Conservation (phyloP, 2,113 vertebrate species). For the Hyperopisus bebe region DNA sequence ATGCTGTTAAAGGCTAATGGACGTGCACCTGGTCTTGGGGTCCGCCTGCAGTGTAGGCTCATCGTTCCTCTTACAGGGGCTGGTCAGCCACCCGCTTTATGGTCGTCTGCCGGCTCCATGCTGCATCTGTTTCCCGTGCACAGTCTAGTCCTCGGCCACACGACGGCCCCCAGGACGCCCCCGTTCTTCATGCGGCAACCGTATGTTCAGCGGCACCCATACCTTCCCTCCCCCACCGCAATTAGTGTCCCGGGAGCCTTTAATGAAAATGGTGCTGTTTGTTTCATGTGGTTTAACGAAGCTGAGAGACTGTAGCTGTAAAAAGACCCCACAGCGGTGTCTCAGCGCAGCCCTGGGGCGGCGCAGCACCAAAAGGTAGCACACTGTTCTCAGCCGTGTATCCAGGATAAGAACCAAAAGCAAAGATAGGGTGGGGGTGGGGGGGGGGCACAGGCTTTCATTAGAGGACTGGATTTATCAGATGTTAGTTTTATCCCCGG, state of each 20-base stretch:
- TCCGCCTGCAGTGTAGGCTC: constrained; percentile 51
- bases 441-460: constrained; percentile 17
- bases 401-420: constrained; percentile 22
- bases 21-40: constrained; percentile 54
- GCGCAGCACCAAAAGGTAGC: neutral
- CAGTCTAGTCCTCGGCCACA: neutral
- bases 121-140: constrained; percentile 48
- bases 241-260: constrained; percentile 24
- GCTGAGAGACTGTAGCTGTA: constrained; percentile 44
- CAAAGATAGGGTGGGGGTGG: constrained; percentile 12
- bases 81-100: constrained; percentile 53
- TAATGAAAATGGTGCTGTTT: constrained; percentile 47
- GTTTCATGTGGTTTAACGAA: constrained; percentile 68
- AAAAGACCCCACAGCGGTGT: constrained; percentile 8
- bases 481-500: constrained; percentile 35
- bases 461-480: constrained; percentile 47
- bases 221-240: neutral
- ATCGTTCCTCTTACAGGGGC: constrained; percentile 62
- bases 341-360: neutral
- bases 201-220: neutral
- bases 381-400: constrained; percentile 42
- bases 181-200: neutral
- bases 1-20: constrained; percentile 59
- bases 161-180: neutral
- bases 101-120: constrained; percentile 35